These are phyloP conservation scores for Charanyca ferruginea DNA, from an alignment of 2,888 invertebrate genomes.

Conservation along the genomic window DNA sequence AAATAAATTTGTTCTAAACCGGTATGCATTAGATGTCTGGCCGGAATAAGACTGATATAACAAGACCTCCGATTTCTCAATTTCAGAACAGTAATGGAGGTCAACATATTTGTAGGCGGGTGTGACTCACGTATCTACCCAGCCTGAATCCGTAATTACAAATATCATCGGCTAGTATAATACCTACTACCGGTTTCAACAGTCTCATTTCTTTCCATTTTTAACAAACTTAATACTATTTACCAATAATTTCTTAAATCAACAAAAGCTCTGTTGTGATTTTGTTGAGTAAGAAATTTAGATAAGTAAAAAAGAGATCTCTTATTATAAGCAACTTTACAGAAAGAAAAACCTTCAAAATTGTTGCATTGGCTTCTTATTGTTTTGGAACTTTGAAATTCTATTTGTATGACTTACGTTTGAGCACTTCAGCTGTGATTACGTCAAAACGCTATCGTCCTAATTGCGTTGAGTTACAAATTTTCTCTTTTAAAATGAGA, in stretches of 20 bases:
- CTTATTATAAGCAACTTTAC: background rate
- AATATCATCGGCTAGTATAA: constrained; percentile 34
- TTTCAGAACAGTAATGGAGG: constrained; percentile 12
- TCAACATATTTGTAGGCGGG: constrained; percentile 26
- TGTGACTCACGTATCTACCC: constrained; percentile 46
- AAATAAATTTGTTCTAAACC: constrained; percentile 43
- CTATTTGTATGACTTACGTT: background rate
- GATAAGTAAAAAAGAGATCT: no score
- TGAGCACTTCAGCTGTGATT: background rate
- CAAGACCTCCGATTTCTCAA: constrained; percentile 41
- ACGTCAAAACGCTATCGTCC: background rate
- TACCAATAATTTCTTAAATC: no score
- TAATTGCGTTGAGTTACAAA: background rate
- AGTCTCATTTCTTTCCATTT: background rate
- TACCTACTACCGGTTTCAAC: constrained; percentile 10
- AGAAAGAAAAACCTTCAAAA: constrained; percentile 10
- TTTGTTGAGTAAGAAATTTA: no score
- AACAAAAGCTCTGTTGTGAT: no score
- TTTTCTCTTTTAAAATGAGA: constrained; percentile 8
- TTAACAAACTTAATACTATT: no score
- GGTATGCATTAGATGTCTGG: constrained; percentile 37
- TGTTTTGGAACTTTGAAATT: constrained; percentile 14
- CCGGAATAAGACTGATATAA: constrained; percentile 19
- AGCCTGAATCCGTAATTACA: constrained; percentile 52
- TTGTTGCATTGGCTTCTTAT: constrained; percentile 17